Evolutionary conservation across 1,140 invertebrate species (phyloP).

Genomic region (Conus betulinus): DNA sequence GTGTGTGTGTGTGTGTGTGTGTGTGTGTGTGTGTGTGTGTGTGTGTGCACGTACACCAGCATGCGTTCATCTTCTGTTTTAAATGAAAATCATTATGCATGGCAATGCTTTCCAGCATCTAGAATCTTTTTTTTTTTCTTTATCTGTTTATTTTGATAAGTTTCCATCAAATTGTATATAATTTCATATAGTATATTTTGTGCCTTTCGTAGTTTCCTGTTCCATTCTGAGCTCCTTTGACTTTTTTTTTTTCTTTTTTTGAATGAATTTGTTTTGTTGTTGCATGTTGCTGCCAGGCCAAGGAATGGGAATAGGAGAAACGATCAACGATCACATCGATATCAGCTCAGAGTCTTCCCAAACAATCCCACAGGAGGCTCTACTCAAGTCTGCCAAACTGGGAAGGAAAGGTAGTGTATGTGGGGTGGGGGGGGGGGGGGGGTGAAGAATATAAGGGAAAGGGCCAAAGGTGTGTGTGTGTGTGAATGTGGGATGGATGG

Average conservation of each 20-base stretch:
- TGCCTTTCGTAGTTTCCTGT: too few species aligned
- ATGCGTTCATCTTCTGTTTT: too few species aligned
- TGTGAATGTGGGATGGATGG: background rate
- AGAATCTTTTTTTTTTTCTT: conserved; percentile 8
- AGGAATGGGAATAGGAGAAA: conserved; percentile 47
- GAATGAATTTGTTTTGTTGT: too few species aligned
- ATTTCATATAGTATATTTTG: background rate
- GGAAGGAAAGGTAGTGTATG: conserved; percentile 57
- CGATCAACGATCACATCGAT: conserved; percentile 54
- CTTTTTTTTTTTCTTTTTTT: too few species aligned
- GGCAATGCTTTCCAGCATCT: too few species aligned
- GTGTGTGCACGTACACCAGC: too few species aligned
- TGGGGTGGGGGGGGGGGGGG: background rate
- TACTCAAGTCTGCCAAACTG: conserved; percentile 72
- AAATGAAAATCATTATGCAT: too few species aligned
- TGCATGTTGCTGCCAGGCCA: background rate
- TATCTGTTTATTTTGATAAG: background rate
- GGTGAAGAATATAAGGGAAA: too few species aligned
- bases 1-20: too few species aligned
- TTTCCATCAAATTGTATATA: background rate
- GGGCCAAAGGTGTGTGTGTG: background rate
- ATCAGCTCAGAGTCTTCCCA: conserved; percentile 53
- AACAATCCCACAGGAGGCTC: conserved; percentile 63
- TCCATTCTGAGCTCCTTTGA: too few species aligned
- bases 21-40: too few species aligned